Evolutionary conservation across 2,113 vertebrate species (phyloP), one percentile per base, ranked within the genome.

Genomic region (Poecilia latipinna): DNA sequence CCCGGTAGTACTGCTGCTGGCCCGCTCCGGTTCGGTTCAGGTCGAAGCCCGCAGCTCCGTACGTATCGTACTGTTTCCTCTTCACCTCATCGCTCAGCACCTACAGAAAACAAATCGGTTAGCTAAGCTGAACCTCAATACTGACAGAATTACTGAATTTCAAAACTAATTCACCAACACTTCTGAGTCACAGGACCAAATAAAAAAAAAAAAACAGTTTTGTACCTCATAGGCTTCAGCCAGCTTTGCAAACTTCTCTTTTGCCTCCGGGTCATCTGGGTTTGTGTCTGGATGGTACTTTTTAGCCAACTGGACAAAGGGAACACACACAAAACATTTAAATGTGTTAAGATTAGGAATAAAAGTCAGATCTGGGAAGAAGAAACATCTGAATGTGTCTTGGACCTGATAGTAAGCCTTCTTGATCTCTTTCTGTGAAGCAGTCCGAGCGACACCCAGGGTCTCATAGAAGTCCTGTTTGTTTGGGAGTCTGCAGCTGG

Each of bases 151-250:
- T 2, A 42, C 24, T 4, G 15, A n/a, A 5, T 51, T 26, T 3
- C 15, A 11, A 57, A 57, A 17, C 4, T 48, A 3, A 15, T 4
- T 4, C n/a, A 10, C 4, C 44, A 7, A 6, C 5, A 48, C 17
- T 22, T 69, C 13, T 1, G 0, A 3, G 22, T 2, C 22, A 32
- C 0, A 28, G 0, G 4, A 72, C 2, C 28, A 28, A 12, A 37
- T 12, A 37, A 10, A 3, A 37, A n/a, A 37, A 61, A 29, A 4
- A 13, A 13, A 32, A n/a, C 7, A 5, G n/a, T 3, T 64, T 26
- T n/a, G n/a, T 61, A 99, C 98, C 96, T 99, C 97, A 0, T 99
- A 98, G 35, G 98, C 98, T 92, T 98, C 97, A 62, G 98, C 97
- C 82, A 99, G 85, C 77, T 97, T 95, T 13, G 97, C 94, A 83